Conservation (phyloP, 2,888 invertebrate genomes). For the Sesamia inferens region DNA sequence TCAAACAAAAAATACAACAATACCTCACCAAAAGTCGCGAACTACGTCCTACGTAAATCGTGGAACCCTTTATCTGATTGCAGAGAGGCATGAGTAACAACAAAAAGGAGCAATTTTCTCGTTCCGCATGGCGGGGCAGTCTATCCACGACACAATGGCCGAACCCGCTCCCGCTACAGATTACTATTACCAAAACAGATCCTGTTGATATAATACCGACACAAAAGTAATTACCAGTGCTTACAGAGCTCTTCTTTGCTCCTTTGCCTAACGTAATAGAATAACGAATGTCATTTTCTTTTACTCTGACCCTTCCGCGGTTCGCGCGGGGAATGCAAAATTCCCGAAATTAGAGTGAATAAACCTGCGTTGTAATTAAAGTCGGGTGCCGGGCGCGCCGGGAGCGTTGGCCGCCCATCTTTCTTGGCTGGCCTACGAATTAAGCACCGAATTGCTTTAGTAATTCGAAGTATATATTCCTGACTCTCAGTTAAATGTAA, state of each 20-base stretch:
- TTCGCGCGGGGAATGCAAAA: conserved; percentile 89
- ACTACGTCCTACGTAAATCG: conserved; percentile 62
- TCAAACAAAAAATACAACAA: conserved; percentile 52
- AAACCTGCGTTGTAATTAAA: conserved; percentile 90
- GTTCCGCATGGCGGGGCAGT: conserved; percentile 68
- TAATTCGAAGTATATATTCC: conserved; percentile 89
- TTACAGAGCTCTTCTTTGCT: conserved; percentile 79
- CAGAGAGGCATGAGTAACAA: conserved; percentile 70
- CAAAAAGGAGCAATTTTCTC: conserved; percentile 72
- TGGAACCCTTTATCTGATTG: conserved; percentile 69
- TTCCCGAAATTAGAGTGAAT: conserved; percentile 89
- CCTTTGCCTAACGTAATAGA: conserved; percentile 87
- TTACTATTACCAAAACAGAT: conserved; percentile 73
- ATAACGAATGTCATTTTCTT: conserved; percentile 90
- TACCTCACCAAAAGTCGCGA: conserved; percentile 47
- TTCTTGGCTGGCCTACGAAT: conserved; percentile 89
- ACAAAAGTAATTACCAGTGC: conserved; percentile 85
- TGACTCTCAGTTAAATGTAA: conserved; percentile 87
- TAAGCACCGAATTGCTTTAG: conserved; percentile 89
- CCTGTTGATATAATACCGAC: conserved; percentile 69
- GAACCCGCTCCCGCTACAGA: conserved; percentile 58
- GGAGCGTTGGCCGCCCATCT: conserved; percentile 84
- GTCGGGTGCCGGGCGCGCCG: conserved; percentile 79
- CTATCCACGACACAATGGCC: conserved; percentile 58
- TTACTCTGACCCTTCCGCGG: conserved; percentile 88